A percentile compares a stretch with the other conserved stretches of the same genome.
Evolutionary conservation across 2,797 vertebrate genomes (phyloP).

Genomic region (Spinibarbus caldwelli): DNA sequence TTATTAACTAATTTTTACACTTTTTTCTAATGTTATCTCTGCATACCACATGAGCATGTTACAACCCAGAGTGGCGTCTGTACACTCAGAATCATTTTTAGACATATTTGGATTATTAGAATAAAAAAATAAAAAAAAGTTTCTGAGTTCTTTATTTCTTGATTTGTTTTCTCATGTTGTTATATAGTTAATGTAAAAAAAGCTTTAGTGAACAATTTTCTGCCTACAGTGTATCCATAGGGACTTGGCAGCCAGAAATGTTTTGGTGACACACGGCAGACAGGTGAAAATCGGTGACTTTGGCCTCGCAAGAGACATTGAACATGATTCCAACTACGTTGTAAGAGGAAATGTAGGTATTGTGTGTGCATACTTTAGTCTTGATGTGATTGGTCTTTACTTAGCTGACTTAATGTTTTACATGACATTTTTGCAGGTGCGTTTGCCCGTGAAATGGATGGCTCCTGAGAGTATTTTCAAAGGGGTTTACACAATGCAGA

Average conservation of each 20-base stretch:
- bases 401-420: neutral
- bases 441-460: conserved; percentile 98
- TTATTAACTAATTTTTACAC: neutral
- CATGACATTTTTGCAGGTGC: conserved; percentile 76
- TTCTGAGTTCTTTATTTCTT: neutral
- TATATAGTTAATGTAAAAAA: neutral
- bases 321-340: conserved; percentile 93
- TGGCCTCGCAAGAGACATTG: conserved; percentile 91
- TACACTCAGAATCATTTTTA: neutral
- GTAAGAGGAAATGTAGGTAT: conserved; percentile 90
- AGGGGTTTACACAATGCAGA: conserved; percentile 93
- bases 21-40: neutral
- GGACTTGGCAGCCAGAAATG: conserved; percentile 94
- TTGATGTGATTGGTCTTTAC: neutral
- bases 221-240: conserved; percentile 91
- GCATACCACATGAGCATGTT: neutral
- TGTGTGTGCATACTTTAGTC: neutral
- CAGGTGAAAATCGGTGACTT: conserved; percentile 97
- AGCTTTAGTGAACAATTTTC: neutral
- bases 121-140: neutral
- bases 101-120: neutral
- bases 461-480: conserved; percentile 95
- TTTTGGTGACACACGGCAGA: conserved; percentile 86
- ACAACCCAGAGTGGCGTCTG: neutral
- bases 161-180: neutral